These are phyloP conservation scores for Thelaira solivaga DNA, from an alignment of 2,888 invertebrate species.

Conservation along the genomic window DNA sequence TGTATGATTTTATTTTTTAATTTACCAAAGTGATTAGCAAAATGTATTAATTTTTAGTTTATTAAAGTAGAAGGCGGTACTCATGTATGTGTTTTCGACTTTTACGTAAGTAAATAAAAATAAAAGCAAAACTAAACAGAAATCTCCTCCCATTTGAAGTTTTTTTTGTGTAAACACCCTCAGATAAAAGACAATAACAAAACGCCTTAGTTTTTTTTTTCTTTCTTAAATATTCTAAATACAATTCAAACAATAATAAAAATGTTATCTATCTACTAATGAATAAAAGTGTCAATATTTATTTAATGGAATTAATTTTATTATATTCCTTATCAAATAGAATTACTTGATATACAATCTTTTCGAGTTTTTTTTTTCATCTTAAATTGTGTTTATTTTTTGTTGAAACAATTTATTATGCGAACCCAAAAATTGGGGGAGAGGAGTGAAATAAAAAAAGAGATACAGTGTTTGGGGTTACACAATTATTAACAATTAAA, in stretches of 20 bases:
- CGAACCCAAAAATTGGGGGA: too few species aligned
- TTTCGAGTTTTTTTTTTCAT: constrained; percentile 2
- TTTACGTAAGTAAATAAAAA: not conserved
- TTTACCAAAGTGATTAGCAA: constrained; percentile 21
- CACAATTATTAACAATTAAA: too few species aligned
- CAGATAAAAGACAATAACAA: not conserved
- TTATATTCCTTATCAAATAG: not conserved
- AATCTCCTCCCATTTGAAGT: constrained; percentile 37
- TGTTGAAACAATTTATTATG: not conserved
- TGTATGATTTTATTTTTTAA: constrained; percentile 1
- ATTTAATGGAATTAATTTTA: constrained; percentile 34
- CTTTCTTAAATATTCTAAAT: not conserved
- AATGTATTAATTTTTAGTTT: constrained; percentile 9
- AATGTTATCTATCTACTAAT: constrained; percentile 32
- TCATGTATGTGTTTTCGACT: not conserved
- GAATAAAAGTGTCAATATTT: constrained; percentile 52
- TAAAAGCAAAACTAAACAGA: too few species aligned
- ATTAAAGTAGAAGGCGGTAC: constrained; percentile 3
- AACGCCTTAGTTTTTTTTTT: constrained; percentile 43
- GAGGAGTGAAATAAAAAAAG: not conserved
- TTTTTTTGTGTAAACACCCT: constrained; percentile 1
- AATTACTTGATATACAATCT: constrained; percentile 37
- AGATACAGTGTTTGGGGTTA: constrained; percentile 17
- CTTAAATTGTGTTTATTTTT: constrained; percentile 6
- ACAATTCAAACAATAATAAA: constrained; percentile 4